Base-by-base conservation (phyloP, 2,113 vertebrate genomes). In the Serinus canaria region DNA sequence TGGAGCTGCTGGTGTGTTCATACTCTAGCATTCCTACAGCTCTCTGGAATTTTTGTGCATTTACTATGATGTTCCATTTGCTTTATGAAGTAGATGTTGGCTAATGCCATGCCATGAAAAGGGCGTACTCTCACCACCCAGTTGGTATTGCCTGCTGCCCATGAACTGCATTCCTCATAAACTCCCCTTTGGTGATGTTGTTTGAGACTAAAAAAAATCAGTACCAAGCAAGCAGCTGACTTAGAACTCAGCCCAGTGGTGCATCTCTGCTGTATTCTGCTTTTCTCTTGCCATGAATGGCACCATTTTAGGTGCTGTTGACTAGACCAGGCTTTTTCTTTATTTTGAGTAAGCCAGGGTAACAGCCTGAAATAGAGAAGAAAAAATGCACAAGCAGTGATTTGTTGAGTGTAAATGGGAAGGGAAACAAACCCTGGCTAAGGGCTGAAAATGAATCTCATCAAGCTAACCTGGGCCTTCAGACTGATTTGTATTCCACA, bases 361-460 rank as follows among this genome's bases (percentile, higher is more conserved):
- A 83, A 72, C 78, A 95, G 82, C 4, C 4, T 46, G 69, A 89
- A 90, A 72, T 16, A 59, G 37, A 70, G 68, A 64, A 56, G 72
- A 74, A 84, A 87, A 85, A 85, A 83, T 58, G 73, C 10, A 39
- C 17, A 15, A 67, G 39, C 21, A 50, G 30, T 92, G 70, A 91
- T 95, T 94, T 85, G 55, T 91, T 94, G 68, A 78, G 82, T 62
- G 35, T 74, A 81, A 88, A 78, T 66, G 41, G 39, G 56, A 86
- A 94, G 60, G 64, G 84, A 94, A 90, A 88, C 75, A 64, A 92
- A 59, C 16, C 56, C 49, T 79, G 66, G 73, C 81, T 84, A 94
- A 92, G 31, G 50, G 9, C 30, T 91, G 92, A 87, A 94, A 92
- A 74, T 58, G 1, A 79, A 72, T 82, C 70, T 89, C 41, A 6